Evolutionary conservation across 2,113 vertebrate species (phyloP).

Genomic region (Piaya cayana): DNA sequence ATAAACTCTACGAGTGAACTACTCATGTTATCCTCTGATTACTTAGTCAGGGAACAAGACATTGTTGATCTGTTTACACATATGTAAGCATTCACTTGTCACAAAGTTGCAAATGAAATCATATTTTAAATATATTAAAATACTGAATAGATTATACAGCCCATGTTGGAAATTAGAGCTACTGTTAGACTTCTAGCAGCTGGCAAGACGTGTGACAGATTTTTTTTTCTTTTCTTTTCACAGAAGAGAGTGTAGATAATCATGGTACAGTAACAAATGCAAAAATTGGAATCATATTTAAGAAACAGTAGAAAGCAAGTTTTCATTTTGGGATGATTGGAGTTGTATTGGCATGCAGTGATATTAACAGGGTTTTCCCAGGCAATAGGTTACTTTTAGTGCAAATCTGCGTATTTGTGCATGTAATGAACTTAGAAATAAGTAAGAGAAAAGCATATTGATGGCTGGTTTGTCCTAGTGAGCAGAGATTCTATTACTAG

Average conservation of each 20-base stretch:
- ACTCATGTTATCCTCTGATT: neutral
- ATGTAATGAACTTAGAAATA: neutral
- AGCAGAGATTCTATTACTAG: neutral
- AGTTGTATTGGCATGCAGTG: neutral
- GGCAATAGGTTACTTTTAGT: neutral
- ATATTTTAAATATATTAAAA: neutral
- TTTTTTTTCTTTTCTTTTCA: neutral
- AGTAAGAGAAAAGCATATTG: neutral
- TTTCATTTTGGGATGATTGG: constrained; percentile 7
- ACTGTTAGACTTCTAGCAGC: neutral
- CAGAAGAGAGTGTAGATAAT: neutral
- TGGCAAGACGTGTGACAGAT: neutral
- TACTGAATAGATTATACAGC: neutral
- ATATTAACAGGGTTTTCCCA: neutral
- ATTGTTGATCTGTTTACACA: neutral
- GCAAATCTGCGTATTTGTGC: neutral
- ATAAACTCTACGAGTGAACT: rapidly evolving
- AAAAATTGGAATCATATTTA: neutral
- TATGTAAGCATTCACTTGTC: neutral
- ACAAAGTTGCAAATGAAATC: neutral
- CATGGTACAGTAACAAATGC: neutral
- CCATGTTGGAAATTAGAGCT: neutral
- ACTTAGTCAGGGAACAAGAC: neutral
- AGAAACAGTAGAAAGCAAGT: neutral
- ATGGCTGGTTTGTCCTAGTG: neutral